A percentile compares a stretch with the other conserved stretches of the same genome.
Evolutionary conservation across 1,140 invertebrate species (phyloP).

Genomic region (Mercenaria mercenaria): DNA sequence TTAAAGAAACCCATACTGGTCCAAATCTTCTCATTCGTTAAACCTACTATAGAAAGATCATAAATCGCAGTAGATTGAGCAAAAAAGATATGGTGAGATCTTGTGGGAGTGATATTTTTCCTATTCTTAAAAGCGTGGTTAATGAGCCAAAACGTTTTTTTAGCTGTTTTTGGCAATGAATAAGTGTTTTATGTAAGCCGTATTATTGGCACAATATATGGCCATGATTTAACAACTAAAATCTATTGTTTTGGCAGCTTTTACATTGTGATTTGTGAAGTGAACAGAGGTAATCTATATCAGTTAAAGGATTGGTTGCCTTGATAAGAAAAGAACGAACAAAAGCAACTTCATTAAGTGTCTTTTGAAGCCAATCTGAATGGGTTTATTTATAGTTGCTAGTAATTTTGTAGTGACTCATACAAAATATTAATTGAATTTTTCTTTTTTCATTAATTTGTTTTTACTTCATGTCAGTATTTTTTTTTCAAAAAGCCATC

Average conservation of each 20-base stretch:
- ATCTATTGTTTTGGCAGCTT: slow-evolving; percentile 13
- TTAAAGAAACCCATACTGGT: neutral
- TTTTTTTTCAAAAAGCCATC: no score
- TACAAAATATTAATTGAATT: no score
- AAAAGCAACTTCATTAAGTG: neutral
- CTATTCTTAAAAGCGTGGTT: neutral
- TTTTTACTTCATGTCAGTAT: no score
- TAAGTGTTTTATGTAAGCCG: slow-evolving; percentile 22
- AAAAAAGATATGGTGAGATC: neutral
- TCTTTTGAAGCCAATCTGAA: neutral
- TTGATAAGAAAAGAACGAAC: neutral
- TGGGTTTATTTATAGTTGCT: neutral
- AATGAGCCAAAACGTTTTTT: neutral
- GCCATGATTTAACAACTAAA: neutral
- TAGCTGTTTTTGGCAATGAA: neutral
- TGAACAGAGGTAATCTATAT: neutral
- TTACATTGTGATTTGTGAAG: neutral
- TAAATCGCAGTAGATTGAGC: no score
- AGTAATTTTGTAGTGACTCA: no score
- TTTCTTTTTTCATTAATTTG: no score
- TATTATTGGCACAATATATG: slow-evolving; percentile 24
- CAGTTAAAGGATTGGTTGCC: neutral
- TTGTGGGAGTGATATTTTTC: neutral
- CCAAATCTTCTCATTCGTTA: neutral
- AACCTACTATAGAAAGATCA: neutral